Base-by-base conservation (phyloP, 2,797 vertebrate genomes). In the Trachops cirrhosus region DNA sequence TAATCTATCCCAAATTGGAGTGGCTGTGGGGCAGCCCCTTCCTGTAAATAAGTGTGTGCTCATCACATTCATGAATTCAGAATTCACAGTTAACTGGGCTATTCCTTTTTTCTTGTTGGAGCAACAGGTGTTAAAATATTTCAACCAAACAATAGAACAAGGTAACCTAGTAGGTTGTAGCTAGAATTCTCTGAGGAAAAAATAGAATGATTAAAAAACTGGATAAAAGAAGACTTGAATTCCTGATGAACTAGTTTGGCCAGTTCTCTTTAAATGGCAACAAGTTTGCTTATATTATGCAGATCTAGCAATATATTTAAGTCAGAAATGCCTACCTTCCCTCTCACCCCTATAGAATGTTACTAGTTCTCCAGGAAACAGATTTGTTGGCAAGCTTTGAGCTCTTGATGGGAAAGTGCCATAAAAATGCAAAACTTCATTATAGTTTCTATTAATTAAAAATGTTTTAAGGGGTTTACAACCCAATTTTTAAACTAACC, bases 211-310 rank as follows among this genome's bases (percentile, higher is more conserved):
- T 8, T 34, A 26, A 78, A 62, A 86, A 59, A 46, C 11, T 71
- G 37, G 84, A 39, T 26, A 29, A 41, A 75, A 67, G 37, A 44
- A 83, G 41, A 91, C 18, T 83, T 86, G 68, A 90, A 71, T 95
- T 96, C 44, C 52, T 75, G 21, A 64, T 19, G 41, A 94, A 67
- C 46, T 41, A 90, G 59, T 21, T 86, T 89, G 71, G 50, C 32
- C 21, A 39, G 21, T 92, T 89, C 75, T 93, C 87, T 96, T 95
- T 85, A 94, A 88, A 74, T 85, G 71, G 59, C 79, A 93, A 73
- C 44, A 83, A 9, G 2, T 79, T 87, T 77, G 67, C 52, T 89
- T 62, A 83, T 89, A n/a, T 86, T 54, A 39, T 71, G 37, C 41
- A 74, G 48, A 57, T 44, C 74, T 3, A 75, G 52, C 37, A 59